Base-by-base conservation (phyloP, 2,797 vertebrate species). In the Amniataba percoides region DNA sequence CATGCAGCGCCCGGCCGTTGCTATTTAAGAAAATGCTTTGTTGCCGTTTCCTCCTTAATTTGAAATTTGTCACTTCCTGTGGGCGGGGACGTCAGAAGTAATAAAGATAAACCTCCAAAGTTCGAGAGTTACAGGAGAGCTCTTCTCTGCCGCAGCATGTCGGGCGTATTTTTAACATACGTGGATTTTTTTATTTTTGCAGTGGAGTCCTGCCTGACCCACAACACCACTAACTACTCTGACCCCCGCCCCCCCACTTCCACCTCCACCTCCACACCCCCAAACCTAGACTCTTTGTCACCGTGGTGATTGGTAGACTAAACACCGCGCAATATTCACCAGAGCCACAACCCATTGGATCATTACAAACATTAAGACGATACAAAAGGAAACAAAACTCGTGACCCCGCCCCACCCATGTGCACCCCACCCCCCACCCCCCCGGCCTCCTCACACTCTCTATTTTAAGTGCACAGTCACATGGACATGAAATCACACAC, bases 301-400 rank as follows among this genome's bases (percentile, higher is more conserved):
- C 97, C 96, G 94, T 87, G 82, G 78, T 96, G 97, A 97, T 97
- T 92, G 91, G 96, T 97, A 98, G 97, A 97, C 97, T 97, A 98
- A 98, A 98, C 97, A 98, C 94, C 89, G 8, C 67, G 86, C 93
- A 95, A 92, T 88, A 90, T 83, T 94, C 94, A 93, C 93, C 94
- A 94, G 93, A 92, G 84, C 89, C 88, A 80, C 86, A 64, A 67
- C 80, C 85, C 85, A 63, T 83, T 64, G 90, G 85, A 73, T 92
- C 85, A 77, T 93, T 93, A 88, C 86, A 53, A 84, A 92, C 87
- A 90, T 92, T 86, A 87, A 85, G 62, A 81, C 91, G 74, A 86
- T 86, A 73, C 87, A 82, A 81, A 91, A 64, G 83, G 79, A 82
- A 88, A 82, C 77, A 83, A 82, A 89, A 77, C 77, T 69, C 1